Percentiles rank a stretch among this genome's conserved stretches.
Conservation (phyloP, 2,113 vertebrate genomes). For the Regulus satrapa region DNA sequence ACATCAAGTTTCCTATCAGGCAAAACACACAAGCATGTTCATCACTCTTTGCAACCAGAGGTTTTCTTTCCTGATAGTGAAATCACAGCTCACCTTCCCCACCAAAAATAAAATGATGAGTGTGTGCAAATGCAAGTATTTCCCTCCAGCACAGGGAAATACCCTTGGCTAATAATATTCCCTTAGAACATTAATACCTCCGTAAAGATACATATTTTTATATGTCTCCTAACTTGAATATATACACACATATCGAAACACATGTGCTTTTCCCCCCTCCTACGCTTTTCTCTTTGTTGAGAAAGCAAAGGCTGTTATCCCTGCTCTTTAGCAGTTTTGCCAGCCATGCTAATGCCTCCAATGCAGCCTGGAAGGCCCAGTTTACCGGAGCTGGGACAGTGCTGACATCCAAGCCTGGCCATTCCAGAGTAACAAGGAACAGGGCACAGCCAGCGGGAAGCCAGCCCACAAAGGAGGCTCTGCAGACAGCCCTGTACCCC, state of each 20-base stretch:
- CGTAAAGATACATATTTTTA: not conserved
- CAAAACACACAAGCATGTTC: not conserved
- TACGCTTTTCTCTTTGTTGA: not conserved
- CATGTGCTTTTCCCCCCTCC: accelerated
- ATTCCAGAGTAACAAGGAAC: not conserved
- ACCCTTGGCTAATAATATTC: not conserved
- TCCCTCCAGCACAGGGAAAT: not conserved
- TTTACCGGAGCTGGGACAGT: not conserved
- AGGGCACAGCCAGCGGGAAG: not conserved
- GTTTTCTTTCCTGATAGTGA: not conserved
- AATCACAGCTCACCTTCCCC: not conserved
- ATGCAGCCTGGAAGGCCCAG: not conserved
- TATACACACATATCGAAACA: not conserved
- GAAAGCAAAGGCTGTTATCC: not conserved
- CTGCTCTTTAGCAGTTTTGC: not conserved
- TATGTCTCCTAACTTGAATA: not conserved
- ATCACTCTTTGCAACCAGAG: too few species aligned
- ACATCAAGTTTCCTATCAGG: not conserved
- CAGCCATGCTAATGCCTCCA: not conserved
- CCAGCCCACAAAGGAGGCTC: not conserved
- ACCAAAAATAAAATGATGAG: not conserved
- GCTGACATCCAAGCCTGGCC: not conserved
- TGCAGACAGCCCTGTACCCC: too few species aligned
- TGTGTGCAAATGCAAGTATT: not conserved
- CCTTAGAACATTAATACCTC: not conserved